Base-by-base conservation (phyloP, 2,113 vertebrate genomes). In the Benthochromis sp. region DNA sequence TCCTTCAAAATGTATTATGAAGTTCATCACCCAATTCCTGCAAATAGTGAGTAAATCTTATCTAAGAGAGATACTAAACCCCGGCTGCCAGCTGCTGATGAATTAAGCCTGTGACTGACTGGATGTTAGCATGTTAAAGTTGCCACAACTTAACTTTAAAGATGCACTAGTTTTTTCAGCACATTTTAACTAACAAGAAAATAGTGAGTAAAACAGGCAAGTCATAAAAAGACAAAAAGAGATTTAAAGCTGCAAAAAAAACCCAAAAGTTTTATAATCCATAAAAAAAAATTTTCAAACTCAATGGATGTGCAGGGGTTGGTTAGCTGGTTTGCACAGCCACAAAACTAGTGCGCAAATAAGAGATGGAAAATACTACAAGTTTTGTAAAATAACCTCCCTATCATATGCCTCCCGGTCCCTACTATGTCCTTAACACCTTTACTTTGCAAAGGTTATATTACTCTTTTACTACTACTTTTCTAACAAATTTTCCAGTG, bases 251-350 rank as follows among this genome's bases (percentile, higher is more conserved):
- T 7, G 13, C 12, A 43, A 66, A 36, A 63, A 13, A 36, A 17
- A 0, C 0, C 3, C 2, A n/a, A 71, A 21, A 34, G 9, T 36
- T 36, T 27, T 16, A 47, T 27, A 76, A 27, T 76, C 14, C 13
- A 43, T 71, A 29, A 17, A 29, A 5, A 6, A 29, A 29, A 6
- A 2, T 17, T 63, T 19, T 31, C 34, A 38, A 66, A 43, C 66
- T 43, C 66, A 71, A 6, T 43, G 3, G 38, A 43, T 24, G 12
- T 43, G 66, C 66, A 71, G 38, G 12, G 36, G n/a, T 43, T 71
- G n/a, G 63, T 21, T 69, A 69, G 34, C 19, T 38, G 36, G 8
- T 43, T 71, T 71, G 66, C n/a, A 43, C n/a, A 24, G 38, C 38
- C 66, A 71, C n/a, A 71, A 24, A 43, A 24, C 38, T 43, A 43